Percentiles rank a stretch among this genome's conserved stretches.
Evolutionary conservation across 2,797 vertebrate species (phyloP).

Genomic region (Novumbra hubbsi): DNA sequence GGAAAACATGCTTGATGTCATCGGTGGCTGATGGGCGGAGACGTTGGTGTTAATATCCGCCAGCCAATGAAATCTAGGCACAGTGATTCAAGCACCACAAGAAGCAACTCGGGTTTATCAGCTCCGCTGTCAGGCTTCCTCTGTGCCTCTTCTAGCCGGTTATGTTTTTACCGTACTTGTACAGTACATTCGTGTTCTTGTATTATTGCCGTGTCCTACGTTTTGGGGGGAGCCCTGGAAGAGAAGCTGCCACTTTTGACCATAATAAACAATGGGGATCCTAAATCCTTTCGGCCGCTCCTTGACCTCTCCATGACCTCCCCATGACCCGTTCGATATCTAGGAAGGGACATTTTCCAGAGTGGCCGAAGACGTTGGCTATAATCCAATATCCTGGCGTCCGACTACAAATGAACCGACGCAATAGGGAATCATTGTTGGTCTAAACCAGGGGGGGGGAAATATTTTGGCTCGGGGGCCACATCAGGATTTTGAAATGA

Average conservation of each 20-base stretch:
- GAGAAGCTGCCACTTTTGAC: no score
- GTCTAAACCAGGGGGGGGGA: no score
- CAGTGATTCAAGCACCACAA: not conserved
- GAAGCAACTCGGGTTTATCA: conserved; percentile 6
- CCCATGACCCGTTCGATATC: conserved; percentile 21
- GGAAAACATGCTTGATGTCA: not conserved
- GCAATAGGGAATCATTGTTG: not conserved
- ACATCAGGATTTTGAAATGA: no score
- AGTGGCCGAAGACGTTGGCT: not conserved
- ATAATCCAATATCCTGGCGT: not conserved
- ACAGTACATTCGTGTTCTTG: no score
- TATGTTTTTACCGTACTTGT: no score
- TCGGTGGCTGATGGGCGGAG: not conserved
- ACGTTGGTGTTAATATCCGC: not conserved
- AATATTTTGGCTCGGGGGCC: no score
- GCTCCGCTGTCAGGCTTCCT: conserved; percentile 20
- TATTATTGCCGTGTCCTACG: no score
- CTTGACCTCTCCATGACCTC: conserved; percentile 13
- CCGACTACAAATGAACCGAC: not conserved
- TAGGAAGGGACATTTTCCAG: not conserved
- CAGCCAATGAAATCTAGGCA: not conserved
- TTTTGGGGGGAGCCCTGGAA: no score
- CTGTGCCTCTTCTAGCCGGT: not conserved
- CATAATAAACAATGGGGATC: no score
- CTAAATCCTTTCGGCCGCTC: not conserved